These are phyloP conservation scores for Falco rusticolus DNA, from an alignment of 2,797 vertebrate genomes.

Conservation along the genomic window DNA sequence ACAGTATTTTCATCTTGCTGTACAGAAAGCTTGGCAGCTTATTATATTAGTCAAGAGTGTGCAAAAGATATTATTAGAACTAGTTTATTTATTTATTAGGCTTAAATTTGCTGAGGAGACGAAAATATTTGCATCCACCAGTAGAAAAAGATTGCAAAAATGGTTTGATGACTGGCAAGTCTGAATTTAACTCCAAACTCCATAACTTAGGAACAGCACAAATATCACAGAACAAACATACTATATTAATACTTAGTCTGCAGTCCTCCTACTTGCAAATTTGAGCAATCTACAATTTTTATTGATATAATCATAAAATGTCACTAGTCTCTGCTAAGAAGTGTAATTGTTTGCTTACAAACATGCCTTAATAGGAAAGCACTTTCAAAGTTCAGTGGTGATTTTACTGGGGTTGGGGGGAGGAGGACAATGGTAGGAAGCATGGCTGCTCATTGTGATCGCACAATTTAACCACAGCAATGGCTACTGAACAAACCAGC, in stretches of 20 bases:
- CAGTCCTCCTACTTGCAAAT: background rate
- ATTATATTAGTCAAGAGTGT: background rate
- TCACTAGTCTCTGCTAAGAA: background rate
- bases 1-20: background rate
- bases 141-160: background rate
- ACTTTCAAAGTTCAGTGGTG: background rate
- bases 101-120: background rate
- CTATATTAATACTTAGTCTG: background rate
- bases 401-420: background rate
- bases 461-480: background rate
- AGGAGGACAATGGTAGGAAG: background rate
- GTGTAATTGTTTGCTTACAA: background rate
- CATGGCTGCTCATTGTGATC: fast-evolving
- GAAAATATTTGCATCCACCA: background rate
- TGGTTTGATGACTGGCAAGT: background rate
- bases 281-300: background rate
- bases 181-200: background rate
- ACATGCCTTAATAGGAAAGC: fast-evolving
- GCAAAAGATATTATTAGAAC: background rate
- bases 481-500: background rate
- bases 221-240: background rate
- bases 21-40: background rate
- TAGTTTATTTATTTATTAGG: background rate
- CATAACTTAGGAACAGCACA: background rate
- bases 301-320: background rate